Percentiles rank a stretch among this genome's conserved stretches.
Conservation (phyloP, 2,113 vertebrate genomes). For the Puffinus mauretanicus region DNA sequence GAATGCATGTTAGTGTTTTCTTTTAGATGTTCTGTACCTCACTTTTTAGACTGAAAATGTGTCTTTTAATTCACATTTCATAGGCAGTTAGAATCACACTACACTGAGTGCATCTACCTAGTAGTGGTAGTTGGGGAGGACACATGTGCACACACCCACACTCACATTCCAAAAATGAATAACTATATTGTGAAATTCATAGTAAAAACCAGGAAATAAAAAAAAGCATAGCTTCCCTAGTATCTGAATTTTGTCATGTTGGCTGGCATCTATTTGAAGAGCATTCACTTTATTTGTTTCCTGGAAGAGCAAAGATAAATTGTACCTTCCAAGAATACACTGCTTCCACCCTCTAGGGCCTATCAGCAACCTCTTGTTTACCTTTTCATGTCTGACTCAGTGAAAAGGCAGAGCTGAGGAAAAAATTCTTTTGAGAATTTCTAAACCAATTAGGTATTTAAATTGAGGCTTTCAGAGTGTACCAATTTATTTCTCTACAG, state of each 20-base stretch:
- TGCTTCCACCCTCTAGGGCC: neutral
- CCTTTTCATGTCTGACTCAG: neutral
- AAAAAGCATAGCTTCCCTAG: neutral
- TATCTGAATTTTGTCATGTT: neutral
- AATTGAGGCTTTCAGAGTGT: neutral
- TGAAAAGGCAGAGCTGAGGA: neutral
- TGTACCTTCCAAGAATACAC: neutral
- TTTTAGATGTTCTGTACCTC: neutral
- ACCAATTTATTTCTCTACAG: neutral
- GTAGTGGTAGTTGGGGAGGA: neutral
- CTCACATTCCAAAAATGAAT: neutral
- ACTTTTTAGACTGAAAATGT: neutral
- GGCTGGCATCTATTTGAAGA: neutral
- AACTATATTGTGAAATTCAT: neutral
- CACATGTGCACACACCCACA: accelerated
- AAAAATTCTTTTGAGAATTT: neutral
- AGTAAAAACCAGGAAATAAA: neutral
- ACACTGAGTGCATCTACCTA: neutral
- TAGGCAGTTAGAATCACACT: neutral
- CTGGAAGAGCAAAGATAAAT: neutral
- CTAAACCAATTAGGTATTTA: neutral
- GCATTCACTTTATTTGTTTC: neutral
- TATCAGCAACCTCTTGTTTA: neutral
- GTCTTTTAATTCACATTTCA: neutral
- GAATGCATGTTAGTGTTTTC: neutral